Base-by-base conservation (phyloP, 1,140 invertebrate species). In the Dendrolimus punctatus region DNA sequence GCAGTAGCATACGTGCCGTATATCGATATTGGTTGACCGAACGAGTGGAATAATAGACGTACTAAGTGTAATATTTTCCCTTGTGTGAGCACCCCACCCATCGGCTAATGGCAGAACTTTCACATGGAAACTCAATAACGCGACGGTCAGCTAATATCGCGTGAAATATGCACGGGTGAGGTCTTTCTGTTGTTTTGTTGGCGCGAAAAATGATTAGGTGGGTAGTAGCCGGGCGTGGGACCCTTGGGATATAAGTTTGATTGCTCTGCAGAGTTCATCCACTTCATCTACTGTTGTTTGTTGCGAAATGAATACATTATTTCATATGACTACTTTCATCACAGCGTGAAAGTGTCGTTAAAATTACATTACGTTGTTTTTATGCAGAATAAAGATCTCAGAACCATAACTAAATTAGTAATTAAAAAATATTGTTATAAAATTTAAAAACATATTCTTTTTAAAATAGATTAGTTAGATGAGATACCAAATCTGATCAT, bases 131-230 rank as follows among this genome's bases (percentile, higher is more conserved):
- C 67, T 75, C 74, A 73, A 81, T 82, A 76, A 73, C 65, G 60
- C 66, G 67, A 56, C 64, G 66, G 68, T 71, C 64, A 68, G 66
- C 65, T 76, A 80, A 79, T 76, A 79, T 69, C 68, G 60, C 63
- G 66, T 75, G 68, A 81, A 82, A 81, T 83, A 83, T 83, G 76
- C 80, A 80, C 79, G 67, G 70, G 62, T 37, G 69, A 68, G 66
- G 74, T 75, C 67, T 76, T 74, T 74, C 58, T 61, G 65, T 68
- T 75, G 68, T 83, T 78, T 76, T 76, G 73, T 76, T 67, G 58
- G 64, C 55, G 65, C 69, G 77, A 85, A 85, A 85, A 85, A 85
- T 83, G 70, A 85, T 84, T 85, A 80, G 71, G 72, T 77, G 62
- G 70, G 66, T 75, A 72, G 71, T 78, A 68, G 70, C 61, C 69